A percentile compares a stretch with the other conserved stretches of the same genome.
phyloP scores from a whole-genome alignment of 2,797 vertebrate species.

The Pangasius larnaudii region DNA sequence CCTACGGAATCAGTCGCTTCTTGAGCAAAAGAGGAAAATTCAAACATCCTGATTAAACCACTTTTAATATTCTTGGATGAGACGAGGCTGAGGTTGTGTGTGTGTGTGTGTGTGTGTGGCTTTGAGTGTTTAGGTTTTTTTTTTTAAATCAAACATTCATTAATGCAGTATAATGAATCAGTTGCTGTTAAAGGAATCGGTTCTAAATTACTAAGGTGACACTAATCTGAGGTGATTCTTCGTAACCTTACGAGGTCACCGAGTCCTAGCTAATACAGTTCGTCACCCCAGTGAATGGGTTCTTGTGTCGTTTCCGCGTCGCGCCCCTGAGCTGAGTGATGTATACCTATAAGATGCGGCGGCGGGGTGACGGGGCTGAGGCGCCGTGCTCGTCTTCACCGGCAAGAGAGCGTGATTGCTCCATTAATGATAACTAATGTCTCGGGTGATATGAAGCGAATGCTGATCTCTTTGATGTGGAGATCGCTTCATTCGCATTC shows the following conservation, averaged over 20 bases:
- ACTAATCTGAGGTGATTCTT: neutral
- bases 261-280: neutral
- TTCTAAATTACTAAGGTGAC: neutral
- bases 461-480: slow-evolving; percentile 23
- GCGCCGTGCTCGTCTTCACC: neutral
- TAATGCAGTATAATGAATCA: slow-evolving; percentile 3
- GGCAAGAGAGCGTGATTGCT: slow-evolving; percentile 12
- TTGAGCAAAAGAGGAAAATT: slow-evolving; percentile 32
- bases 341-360: neutral
- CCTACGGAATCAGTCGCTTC: slow-evolving; percentile 61
- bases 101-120: neutral
- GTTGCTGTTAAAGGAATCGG: neutral
- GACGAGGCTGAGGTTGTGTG: neutral
- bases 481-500: slow-evolving; percentile 20
- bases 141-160: neutral
- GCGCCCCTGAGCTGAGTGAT: neutral
- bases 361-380: neutral
- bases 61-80: neutral
- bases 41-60: neutral
- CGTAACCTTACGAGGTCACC: neutral
- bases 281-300: neutral
- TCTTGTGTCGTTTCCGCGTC: no score
- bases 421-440: slow-evolving; percentile 39
- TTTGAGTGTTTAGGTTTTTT: neutral
- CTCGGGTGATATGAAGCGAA: slow-evolving; percentile 25